Conservation (phyloP, 2,888 invertebrate genomes). For the Ypsolopha sequella region DNA sequence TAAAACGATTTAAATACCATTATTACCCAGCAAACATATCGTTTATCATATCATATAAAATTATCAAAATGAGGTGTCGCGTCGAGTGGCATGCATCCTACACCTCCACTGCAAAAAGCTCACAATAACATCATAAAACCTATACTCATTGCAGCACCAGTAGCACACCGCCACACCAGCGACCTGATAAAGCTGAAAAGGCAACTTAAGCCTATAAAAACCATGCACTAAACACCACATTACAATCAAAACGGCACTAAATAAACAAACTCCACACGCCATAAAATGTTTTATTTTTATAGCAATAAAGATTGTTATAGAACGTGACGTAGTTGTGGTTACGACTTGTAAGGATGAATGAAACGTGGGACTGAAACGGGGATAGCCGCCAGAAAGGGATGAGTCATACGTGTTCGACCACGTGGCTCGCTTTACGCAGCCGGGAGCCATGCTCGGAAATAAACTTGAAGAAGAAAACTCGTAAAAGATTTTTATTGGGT, state of each 20-base stretch:
- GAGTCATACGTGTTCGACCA: conserved; percentile 48
- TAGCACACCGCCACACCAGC: conserved; percentile 64
- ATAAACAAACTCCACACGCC: conserved; percentile 61
- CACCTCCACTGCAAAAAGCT: conserved; percentile 65
- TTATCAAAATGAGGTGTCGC: conserved; percentile 10
- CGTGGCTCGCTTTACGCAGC: conserved; percentile 56
- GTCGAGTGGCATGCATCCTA: conserved; percentile 60
- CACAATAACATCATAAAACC: conserved; percentile 69
- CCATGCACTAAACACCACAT: conserved; percentile 65
- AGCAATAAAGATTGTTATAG: conserved; percentile 63
- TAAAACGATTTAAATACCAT: too few relatives aligned
- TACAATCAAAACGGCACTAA: conserved; percentile 57
- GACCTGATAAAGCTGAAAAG: conserved; percentile 72
- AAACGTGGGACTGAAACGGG: conserved; percentile 44
- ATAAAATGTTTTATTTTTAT: conserved; percentile 64
- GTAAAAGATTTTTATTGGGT: too few relatives aligned
- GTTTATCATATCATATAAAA: too few relatives aligned
- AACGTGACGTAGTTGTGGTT: conserved; percentile 50
- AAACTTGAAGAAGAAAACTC: too few relatives aligned
- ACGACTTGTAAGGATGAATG: conserved; percentile 59
- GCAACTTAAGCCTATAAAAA: conserved; percentile 70
- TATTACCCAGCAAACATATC: too few relatives aligned
- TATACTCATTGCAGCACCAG: conserved; percentile 68
- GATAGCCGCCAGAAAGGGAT: conserved; percentile 35
- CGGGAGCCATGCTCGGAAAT: conserved; percentile 20